phyloP scores from a whole-genome alignment of 2,113 vertebrate genomes.

The Isurus oxyrinchus region DNA sequence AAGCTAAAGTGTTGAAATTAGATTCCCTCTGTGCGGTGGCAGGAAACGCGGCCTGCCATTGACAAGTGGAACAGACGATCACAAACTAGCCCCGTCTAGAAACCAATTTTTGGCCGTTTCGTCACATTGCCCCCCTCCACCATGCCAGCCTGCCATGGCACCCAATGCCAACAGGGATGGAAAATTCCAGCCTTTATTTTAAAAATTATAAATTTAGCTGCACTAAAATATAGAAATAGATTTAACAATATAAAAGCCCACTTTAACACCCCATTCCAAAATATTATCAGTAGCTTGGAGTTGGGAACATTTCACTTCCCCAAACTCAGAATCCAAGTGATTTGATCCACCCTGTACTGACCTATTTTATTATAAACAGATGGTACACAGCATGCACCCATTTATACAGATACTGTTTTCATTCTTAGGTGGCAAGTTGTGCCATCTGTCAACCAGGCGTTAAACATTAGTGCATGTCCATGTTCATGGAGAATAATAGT shows the following conservation, averaged over 20 bases:
- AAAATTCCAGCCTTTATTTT: not conserved
- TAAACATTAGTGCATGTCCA: not conserved
- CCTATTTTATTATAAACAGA: constrained; percentile 11
- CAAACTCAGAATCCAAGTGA: not conserved
- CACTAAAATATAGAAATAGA: not conserved
- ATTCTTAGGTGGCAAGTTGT: not conserved
- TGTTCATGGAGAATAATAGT: not conserved
- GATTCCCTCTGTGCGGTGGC: no score
- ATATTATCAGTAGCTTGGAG: not conserved
- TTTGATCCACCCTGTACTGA: not conserved
- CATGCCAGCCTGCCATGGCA: no score
- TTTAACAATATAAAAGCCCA: not conserved
- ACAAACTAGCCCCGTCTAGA: no score
- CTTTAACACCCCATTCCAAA: not conserved
- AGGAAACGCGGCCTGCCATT: no score
- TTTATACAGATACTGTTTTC: not conserved
- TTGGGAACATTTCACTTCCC: not conserved
- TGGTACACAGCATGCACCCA: not conserved
- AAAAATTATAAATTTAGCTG: not conserved
- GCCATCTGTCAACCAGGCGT: not conserved
- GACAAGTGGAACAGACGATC: no score
- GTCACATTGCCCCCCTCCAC: no score
- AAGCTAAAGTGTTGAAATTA: no score
- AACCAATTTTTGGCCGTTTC: no score
- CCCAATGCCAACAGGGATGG: no score